Evolutionary conservation across 53 echinoderm and acorn worm species (phyloP).

Genomic region (Mesocentrotus franciscanus): DNA sequence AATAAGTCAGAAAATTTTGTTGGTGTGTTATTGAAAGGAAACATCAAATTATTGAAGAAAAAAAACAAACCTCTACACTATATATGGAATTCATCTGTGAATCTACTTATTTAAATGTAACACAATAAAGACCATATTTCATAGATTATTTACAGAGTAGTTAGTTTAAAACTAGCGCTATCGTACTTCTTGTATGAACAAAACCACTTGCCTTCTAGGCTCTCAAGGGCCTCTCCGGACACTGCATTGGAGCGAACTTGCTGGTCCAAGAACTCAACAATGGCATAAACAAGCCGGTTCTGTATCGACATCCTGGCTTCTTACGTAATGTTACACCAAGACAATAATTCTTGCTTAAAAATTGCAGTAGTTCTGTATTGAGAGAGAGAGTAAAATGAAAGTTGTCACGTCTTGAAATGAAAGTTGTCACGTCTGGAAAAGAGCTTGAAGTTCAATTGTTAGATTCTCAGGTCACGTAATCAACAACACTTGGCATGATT

Average conservation of each 20-base stretch:
- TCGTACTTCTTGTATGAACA: neutral
- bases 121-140: too few species aligned
- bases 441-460: too few species aligned
- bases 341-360: neutral
- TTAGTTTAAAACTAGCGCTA: neutral
- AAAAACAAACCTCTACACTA: neutral
- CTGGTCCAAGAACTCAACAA: constrained; percentile 87
- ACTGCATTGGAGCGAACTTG: constrained; percentile 79
- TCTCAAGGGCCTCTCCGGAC: constrained; percentile 88
- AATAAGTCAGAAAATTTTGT: neutral
- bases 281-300: constrained; percentile 77
- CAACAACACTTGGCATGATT: too few species aligned
- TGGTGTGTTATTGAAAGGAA: neutral
- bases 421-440: too few species aligned
- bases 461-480: too few species aligned
- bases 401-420: too few species aligned
- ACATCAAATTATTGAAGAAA: too few species aligned
- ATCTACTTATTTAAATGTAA: too few species aligned
- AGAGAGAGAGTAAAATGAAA: too few species aligned
- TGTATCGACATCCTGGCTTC: constrained; percentile 68
- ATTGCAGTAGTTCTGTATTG: neutral
- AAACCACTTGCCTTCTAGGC: constrained; percentile 83
- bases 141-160: too few species aligned
- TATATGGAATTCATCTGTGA: neutral
- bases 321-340: neutral